Conservation (phyloP, 35 echinoderm and acorn worm species). For the Apostichopus parvimensis region DNA sequence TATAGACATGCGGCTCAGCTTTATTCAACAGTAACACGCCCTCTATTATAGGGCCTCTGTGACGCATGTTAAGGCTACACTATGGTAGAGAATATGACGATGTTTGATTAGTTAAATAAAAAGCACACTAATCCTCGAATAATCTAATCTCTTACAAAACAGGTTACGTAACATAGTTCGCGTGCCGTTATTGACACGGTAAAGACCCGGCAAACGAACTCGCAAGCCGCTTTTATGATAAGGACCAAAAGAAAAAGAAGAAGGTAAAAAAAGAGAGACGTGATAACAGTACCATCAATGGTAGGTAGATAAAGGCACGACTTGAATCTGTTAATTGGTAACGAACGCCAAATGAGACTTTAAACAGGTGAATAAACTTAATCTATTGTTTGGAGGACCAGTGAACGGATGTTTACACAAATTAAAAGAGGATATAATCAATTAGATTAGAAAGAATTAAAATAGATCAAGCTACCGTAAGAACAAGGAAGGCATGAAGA, state of each 20-base stretch:
- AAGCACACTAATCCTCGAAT: not conserved
- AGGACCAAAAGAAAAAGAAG: not conserved
- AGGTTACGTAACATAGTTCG: not conserved
- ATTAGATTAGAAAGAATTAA: not conserved
- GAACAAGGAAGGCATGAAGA: too few species aligned
- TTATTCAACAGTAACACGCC: not conserved
- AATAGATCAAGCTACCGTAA: not conserved
- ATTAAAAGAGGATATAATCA: not conserved
- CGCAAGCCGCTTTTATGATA: not conserved
- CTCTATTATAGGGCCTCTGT: not conserved
- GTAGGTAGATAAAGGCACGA: not conserved
- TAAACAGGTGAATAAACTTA: conserved; percentile 17
- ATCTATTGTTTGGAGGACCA: not conserved
- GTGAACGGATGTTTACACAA: conserved; percentile 2
- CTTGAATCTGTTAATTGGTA: not conserved
- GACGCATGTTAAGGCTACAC: not conserved
- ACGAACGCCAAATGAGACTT: conserved; percentile 17
- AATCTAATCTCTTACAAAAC: not conserved
- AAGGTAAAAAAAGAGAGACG: not conserved
- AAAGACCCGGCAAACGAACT: not conserved
- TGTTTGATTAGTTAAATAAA: not conserved
- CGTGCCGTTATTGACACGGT: not conserved
- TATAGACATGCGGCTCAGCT: too few species aligned
- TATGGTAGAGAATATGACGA: not conserved
- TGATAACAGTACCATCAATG: conserved; percentile 2